Percentiles rank a stretch among this genome's conserved stretches.
These are phyloP conservation scores for Forbesichthys agassizii DNA, from an alignment of 2,113 vertebrate genomes.

Conservation along the genomic window DNA sequence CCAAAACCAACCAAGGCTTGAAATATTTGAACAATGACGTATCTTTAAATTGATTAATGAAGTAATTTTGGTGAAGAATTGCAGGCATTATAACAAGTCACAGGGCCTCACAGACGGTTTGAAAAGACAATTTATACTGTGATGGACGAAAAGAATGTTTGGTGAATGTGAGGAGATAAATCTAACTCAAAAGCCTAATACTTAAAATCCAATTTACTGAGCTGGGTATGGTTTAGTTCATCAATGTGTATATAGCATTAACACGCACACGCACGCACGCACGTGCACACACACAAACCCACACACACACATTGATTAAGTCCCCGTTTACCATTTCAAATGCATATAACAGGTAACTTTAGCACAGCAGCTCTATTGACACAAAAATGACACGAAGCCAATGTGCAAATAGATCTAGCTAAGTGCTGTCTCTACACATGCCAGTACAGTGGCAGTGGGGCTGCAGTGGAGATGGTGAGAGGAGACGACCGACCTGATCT, in stretches of 20 bases:
- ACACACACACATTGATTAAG: neutral
- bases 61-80: slow-evolving; percentile 28
- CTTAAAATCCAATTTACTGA: slow-evolving; percentile 31
- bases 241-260: neutral
- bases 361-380: too few species aligned
- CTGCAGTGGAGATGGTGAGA: neutral
- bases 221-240: neutral
- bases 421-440: neutral
- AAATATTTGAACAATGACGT: slow-evolving; percentile 31
- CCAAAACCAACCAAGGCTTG: slow-evolving; percentile 13
- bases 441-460: neutral
- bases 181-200: slow-evolving; percentile 13
- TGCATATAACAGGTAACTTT: neutral
- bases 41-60: slow-evolving; percentile 41
- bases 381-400: neutral
- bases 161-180: slow-evolving; percentile 15
- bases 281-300: neutral
- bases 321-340: neutral
- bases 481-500: slow-evolving; percentile 85
- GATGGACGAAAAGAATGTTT: slow-evolving; percentile 23
- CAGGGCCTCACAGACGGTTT: slow-evolving; percentile 16
- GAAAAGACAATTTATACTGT: slow-evolving; percentile 36
- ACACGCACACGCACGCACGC: neutral
- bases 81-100: slow-evolving; percentile 27
- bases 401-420: neutral